phyloP scores from a whole-genome alignment of 2,797 vertebrate genomes.

The Botia almorhae region DNA sequence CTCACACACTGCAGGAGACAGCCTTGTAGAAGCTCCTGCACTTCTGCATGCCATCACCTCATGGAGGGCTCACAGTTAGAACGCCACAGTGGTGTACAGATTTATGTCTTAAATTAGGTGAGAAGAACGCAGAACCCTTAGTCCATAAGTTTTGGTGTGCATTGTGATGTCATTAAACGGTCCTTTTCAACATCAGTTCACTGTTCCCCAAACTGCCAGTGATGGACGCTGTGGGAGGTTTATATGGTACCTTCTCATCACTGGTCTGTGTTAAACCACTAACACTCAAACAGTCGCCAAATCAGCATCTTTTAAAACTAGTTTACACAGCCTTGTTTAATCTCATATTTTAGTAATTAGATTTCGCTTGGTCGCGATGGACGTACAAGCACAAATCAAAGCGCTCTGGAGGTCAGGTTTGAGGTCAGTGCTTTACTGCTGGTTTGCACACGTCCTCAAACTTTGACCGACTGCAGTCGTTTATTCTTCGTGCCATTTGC shows the following conservation, averaged over 20 bases:
- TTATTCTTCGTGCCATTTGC: not conserved
- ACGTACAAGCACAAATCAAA: not conserved
- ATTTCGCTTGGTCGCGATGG: not conserved
- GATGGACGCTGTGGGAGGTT: not conserved
- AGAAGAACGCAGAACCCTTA: not conserved
- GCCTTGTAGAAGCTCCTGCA: constrained; percentile 68
- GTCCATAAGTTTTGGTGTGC: not conserved
- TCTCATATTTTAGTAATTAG: not conserved
- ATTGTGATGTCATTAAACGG: not conserved
- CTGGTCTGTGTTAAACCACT: not conserved
- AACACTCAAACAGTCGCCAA: not conserved
- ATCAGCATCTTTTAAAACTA: not conserved
- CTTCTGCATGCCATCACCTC: not conserved
- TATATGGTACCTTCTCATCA: not conserved
- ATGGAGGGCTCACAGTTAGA: not conserved
- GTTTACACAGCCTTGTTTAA: constrained; percentile 13
- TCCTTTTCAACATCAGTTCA: not conserved
- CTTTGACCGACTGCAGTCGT: not conserved
- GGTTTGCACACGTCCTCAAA: constrained; percentile 30
- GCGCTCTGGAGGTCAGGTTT: not conserved
- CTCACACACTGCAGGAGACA: constrained; percentile 73
- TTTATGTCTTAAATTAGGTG: not conserved
- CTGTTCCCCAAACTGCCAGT: not conserved
- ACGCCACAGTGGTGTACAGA: constrained; percentile 11
- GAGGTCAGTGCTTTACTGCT: not conserved